Evolutionary conservation across 2,113 vertebrate genomes (phyloP), one percentile per base, ranked within the genome.

Genomic region (Tenebrosternarchus preto): DNA sequence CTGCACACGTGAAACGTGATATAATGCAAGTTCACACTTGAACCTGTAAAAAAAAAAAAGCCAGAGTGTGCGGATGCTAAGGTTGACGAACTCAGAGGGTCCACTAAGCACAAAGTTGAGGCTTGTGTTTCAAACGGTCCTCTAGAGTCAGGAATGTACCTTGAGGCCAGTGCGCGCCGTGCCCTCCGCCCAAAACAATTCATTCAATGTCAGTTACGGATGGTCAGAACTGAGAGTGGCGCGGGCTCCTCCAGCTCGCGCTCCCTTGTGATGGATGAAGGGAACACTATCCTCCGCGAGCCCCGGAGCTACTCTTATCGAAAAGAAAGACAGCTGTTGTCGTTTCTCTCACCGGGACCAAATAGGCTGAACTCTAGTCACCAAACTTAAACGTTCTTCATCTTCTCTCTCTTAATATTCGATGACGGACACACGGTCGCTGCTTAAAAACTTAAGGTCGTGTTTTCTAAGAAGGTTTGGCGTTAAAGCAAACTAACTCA

Each of bases 201-300:
- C 89, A 90, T 92, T 92, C 90, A 94, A 94, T 93, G 93, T 95
- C 94, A 94, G 94, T 95, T 92, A 93, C 90, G 93, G 94, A 94
- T 90, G 92, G 92, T 88, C 92, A 92, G 85, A 92, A 80, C 88
- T 88, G 87, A 93, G 90, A 85, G 88, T 90, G 91, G 86, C 89
- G 90, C 85, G 1, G 70, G 91, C 91, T 87, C 93, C 89, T 85
- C 94, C 92, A 95, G 93, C 94, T 80, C 85, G 85, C 88, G 90
- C 80, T 94, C 90, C 86, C 86, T 87, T 88, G 92, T 97, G 96
- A 97, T 96, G 95, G 93, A 97, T 97, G 92, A 91, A 83, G 79
- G 89, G 94, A 97, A 97, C 89, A 83, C 92, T 93, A 96, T 93
- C 92, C 93, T 87, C 92, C 87, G 85, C 87, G 89, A 85, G 77